Percentiles rank a stretch among this genome's conserved stretches.
phyloP scores from a whole-genome alignment of 2,113 vertebrate species.

The Bubo bubo region DNA sequence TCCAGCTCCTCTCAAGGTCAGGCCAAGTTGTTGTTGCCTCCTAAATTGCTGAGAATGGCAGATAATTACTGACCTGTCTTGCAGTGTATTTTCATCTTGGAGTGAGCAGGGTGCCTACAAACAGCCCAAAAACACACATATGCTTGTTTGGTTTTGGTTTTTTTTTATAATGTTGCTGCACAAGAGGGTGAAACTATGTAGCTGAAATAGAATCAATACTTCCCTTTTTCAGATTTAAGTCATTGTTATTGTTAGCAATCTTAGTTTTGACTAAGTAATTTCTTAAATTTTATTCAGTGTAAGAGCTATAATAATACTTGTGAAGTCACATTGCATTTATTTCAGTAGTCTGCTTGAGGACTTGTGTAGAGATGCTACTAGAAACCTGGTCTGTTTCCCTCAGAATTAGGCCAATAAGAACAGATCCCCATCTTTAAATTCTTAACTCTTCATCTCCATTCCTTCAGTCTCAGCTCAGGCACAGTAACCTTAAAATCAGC shows the following conservation, averaged over 20 bases:
- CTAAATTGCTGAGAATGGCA: not conserved
- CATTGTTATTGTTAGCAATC: not conserved
- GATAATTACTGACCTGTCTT: not conserved
- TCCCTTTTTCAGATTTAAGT: not conserved
- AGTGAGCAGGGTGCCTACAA: not conserved
- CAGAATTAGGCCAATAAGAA: not conserved
- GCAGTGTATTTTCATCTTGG: not conserved
- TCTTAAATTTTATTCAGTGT: not conserved
- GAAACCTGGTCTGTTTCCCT: not conserved
- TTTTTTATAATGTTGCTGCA: not conserved
- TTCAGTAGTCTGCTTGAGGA: not conserved
- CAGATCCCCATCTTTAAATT: not conserved
- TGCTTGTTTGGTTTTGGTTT: fast-evolving
- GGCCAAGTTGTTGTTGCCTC: not conserved
- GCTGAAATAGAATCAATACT: not conserved
- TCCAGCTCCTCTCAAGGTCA: slow-evolving; percentile 85
- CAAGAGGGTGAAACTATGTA: not conserved
- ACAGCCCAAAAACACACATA: not conserved
- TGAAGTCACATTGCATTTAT: not conserved
- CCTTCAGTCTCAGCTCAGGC: not conserved
- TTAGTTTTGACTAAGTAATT: not conserved
- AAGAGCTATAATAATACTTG: not conserved
- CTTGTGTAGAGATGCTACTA: not conserved
- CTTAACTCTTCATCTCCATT: not conserved
- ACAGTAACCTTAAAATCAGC: not conserved